Evolutionary conservation across 2,888 invertebrate genomes (phyloP), one percentile per base, ranked within the genome.

Genomic region (Lycaena phlaeas): DNA sequence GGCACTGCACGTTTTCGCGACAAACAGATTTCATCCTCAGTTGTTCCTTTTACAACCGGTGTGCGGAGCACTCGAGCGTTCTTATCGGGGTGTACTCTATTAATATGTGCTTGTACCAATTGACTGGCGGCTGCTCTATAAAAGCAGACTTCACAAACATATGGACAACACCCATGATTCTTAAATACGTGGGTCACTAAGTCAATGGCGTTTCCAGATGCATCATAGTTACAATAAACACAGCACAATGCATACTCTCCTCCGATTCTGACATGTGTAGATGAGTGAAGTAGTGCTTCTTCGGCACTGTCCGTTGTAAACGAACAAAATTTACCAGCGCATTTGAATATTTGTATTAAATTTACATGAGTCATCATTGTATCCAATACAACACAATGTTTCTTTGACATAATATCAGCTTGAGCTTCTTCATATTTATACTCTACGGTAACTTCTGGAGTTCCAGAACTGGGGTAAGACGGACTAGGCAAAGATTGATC

Each of bases 121-220:
- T 87, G 87, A 36, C 85, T 81, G 0, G 85, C 73, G 1, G 85
- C 69, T 0, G 89, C 88, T 36, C 92, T 76, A 61, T 92, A 92
- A 54, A 92, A 88, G 57, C 93, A 93, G 49, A 86, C 81, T 2
- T 71, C 74, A 54, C 93, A 93, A 18, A 88, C 87, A 53, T 71
- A 91, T 17, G 79, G 73, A 53, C 91, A 89, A 40, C 78, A 69
- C 0, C 84, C 85, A 54, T 93, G 92, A 25, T 76, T 76, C 15
- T 86, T 82, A 36, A 88, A 84, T 9, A 91, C 84, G 59, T 92
- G 92, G 38, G 73, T 67, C 28, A 86, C 77, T 51, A 90, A 61
- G 26, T 79, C 56, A 42, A 71, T 68, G 43, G 73, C 59, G 56
- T 76, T 52, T 27, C 62, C 55, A 2, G 56, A 50, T 3, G 76